These are phyloP conservation scores for Ictidomys tridecemlineatus DNA, from an alignment of 2,113 vertebrate genomes.

Conservation along the genomic window DNA sequence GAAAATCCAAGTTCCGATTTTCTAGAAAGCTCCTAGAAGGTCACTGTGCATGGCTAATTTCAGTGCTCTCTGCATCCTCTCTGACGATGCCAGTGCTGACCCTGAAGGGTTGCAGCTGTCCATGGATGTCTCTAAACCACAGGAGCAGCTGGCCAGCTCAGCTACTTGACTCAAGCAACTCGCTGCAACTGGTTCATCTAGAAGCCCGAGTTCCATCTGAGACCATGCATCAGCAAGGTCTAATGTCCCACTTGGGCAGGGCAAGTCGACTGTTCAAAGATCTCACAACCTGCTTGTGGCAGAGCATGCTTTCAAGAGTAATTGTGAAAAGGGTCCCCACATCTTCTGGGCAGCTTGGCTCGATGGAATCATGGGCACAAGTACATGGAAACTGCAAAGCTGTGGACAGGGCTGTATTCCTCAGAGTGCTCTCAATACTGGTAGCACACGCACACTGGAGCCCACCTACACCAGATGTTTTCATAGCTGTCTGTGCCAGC, in stretches of 20 bases:
- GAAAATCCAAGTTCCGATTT: background rate
- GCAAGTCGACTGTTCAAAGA: background rate
- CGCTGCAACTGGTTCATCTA: conserved; percentile 51
- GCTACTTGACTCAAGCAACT: background rate
- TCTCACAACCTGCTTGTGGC: background rate
- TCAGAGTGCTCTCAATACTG: fast-evolving
- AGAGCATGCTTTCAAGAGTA: background rate
- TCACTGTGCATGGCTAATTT: fast-evolving
- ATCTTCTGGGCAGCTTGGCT: fast-evolving
- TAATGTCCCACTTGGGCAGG: background rate
- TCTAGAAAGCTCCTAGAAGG: background rate
- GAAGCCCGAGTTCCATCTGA: background rate
- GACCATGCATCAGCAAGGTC: conserved; percentile 24
- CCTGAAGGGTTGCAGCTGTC: background rate
- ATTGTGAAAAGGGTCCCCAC: fast-evolving
- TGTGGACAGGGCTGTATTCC: background rate
- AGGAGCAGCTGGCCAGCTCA: background rate
- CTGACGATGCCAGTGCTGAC: background rate
- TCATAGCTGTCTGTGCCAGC: background rate
- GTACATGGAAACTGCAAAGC: fast-evolving
- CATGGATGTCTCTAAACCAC: background rate
- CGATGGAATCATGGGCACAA: fast-evolving
- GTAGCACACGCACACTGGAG: fast-evolving
- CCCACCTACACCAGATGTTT: background rate
- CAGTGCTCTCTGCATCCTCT: background rate